phyloP scores from a whole-genome alignment of 2,888 invertebrate genomes.

The Elegia similella region DNA sequence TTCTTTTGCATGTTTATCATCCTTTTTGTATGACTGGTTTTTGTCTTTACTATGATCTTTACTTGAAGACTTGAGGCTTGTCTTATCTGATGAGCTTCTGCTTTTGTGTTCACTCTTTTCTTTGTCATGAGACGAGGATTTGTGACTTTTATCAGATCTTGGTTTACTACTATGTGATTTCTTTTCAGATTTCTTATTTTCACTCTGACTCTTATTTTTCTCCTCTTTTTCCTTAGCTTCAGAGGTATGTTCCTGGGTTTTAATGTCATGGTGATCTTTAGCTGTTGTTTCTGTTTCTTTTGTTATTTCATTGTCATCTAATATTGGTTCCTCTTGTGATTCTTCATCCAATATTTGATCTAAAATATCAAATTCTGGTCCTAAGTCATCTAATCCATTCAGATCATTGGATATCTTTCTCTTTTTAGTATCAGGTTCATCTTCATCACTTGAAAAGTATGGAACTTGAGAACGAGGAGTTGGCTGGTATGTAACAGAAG shows the following conservation, averaged over 20 bases:
- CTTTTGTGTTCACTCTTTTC: conserved; percentile 41
- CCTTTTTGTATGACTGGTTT: conserved; percentile 34
- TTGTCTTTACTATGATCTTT: conserved; percentile 45
- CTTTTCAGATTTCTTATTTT: conserved; percentile 27
- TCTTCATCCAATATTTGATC: conserved; percentile 77
- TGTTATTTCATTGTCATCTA: conserved; percentile 36
- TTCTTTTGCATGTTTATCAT: conserved; percentile 41
- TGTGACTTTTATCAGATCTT: conserved; percentile 43
- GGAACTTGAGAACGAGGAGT: conserved; percentile 70
- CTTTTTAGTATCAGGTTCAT: conserved; percentile 66
- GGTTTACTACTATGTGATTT: conserved; percentile 27
- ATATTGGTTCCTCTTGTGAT: conserved; percentile 37
- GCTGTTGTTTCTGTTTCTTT: conserved; percentile 17
- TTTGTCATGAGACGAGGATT: conserved; percentile 39
- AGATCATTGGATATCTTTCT: conserved; percentile 60
- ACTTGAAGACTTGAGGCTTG: conserved; percentile 58
- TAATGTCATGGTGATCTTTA: conserved; percentile 20
- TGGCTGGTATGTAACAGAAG: conserved; percentile 65
- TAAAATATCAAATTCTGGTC: conserved; percentile 75
- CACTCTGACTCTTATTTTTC: conserved; percentile 10
- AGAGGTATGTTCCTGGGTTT: conserved; percentile 19
- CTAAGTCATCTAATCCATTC: conserved; percentile 71
- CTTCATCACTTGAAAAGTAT: conserved; percentile 78
- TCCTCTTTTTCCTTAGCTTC: conserved; percentile 12
- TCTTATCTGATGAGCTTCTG: conserved; percentile 47